Evolutionary conservation across 2,797 vertebrate species (phyloP).

Genomic region (Euphonia xanthogaster): DNA sequence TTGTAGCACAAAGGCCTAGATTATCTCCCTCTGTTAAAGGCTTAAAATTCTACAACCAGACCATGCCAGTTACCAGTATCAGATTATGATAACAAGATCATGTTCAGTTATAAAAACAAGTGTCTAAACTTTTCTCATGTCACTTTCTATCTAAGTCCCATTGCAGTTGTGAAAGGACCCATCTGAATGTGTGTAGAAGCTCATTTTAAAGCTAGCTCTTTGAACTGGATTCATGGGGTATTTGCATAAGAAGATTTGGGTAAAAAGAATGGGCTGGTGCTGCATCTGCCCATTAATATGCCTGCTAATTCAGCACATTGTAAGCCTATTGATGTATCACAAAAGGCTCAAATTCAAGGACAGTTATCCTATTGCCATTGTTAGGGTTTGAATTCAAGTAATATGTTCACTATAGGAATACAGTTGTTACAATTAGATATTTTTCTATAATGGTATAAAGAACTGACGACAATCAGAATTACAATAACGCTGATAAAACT

Average conservation of each 20-base stretch:
- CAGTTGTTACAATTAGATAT: constrained; percentile 99
- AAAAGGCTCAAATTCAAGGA: constrained; percentile 92
- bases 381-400: constrained; percentile 91
- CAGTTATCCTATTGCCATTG: constrained; percentile 98
- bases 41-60: constrained; percentile 89
- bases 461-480: constrained; percentile 66
- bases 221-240: constrained; percentile 99
- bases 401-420: constrained; percentile 84
- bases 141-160: constrained; percentile 89
- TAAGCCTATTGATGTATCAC: constrained; percentile 98
- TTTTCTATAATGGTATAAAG: constrained; percentile 82
- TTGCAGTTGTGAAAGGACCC: constrained; percentile 75
- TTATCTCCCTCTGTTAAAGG: constrained; percentile 88
- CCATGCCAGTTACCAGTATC: constrained; percentile 90
- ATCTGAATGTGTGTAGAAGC: constrained; percentile 77
- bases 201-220: constrained; percentile 94
- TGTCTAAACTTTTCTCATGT: constrained; percentile 99
- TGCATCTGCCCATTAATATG: constrained; percentile 99
- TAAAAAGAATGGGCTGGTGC: constrained; percentile 89
- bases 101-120: constrained; percentile 96
- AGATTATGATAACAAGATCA: constrained; percentile 99
- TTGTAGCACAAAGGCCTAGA: constrained; percentile 92
- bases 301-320: constrained; percentile 99
- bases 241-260: constrained; percentile 99
- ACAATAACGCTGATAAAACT: constrained; percentile 62